phyloP scores from a whole-genome alignment of 2,113 vertebrate species.

The Rhinichthys klamathensis region DNA sequence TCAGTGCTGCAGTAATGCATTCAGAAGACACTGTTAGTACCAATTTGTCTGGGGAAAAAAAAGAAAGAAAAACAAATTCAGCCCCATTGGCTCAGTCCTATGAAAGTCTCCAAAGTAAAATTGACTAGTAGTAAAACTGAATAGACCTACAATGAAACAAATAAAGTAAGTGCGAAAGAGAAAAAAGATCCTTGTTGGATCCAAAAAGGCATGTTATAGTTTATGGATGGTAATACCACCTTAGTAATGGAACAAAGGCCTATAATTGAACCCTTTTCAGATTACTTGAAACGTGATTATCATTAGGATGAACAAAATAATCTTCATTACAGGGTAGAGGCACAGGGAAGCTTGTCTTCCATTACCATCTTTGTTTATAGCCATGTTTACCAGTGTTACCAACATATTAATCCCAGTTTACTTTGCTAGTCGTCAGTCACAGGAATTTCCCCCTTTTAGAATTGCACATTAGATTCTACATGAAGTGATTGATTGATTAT shows the following conservation, averaged over 20 bases:
- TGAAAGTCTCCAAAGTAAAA: background rate
- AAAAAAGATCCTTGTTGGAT: slow-evolving; percentile 24
- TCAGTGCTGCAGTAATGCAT: background rate
- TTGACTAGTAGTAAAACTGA: background rate
- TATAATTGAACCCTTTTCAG: slow-evolving; percentile 8
- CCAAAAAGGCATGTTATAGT: slow-evolving; percentile 22
- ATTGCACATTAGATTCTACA: background rate
- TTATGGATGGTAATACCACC: slow-evolving; percentile 7
- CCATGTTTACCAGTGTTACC: background rate
- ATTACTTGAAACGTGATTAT: background rate
- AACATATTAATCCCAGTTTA: background rate
- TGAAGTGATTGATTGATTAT: background rate
- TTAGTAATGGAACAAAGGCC: slow-evolving; percentile 8
- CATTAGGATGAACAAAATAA: slow-evolving; percentile 34
- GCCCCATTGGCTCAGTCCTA: background rate
- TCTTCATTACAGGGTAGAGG: slow-evolving; percentile 42
- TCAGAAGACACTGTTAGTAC: background rate
- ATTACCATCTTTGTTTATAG: slow-evolving; percentile 23
- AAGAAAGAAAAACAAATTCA: background rate
- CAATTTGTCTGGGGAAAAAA: background rate
- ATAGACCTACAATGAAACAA: slow-evolving; percentile 1
- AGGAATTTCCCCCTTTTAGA: background rate
- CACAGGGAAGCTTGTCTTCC: slow-evolving; percentile 37
- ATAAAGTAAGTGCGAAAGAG: background rate
- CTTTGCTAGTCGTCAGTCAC: background rate